These are phyloP conservation scores for Salvelinus alpinus DNA, from an alignment of 2,113 vertebrate genomes.

Conservation along the genomic window DNA sequence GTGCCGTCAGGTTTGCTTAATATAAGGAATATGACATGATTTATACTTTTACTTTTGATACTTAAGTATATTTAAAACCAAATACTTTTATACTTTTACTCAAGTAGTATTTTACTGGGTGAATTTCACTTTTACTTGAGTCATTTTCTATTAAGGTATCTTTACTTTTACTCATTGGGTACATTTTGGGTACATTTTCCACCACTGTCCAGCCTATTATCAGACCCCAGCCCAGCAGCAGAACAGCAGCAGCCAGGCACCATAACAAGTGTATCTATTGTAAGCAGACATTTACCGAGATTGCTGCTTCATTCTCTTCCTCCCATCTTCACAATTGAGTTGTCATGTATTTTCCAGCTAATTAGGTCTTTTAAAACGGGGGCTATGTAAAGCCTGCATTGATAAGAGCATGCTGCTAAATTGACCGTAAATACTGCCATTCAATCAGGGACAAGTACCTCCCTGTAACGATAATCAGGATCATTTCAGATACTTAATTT, in stretches of 20 bases:
- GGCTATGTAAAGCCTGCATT: slow-evolving; percentile 60
- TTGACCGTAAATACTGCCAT: slow-evolving; percentile 73
- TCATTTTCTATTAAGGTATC: too few species aligned
- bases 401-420: slow-evolving; percentile 75
- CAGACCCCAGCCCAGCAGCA: not conserved
- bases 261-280: slow-evolving; percentile 68
- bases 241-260: slow-evolving; percentile 18
- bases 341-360: slow-evolving; percentile 81
- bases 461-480: slow-evolving; percentile 64
- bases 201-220: slow-evolving; percentile 5
- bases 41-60: too few species aligned
- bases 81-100: too few species aligned
- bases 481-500: slow-evolving; percentile 64
- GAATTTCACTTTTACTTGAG: too few species aligned
- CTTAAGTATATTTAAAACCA: too few species aligned
- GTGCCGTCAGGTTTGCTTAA: too few species aligned
- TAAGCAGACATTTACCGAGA: slow-evolving; percentile 59
- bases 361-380: slow-evolving; percentile 73
- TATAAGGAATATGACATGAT: too few species aligned
- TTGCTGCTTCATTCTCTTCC: slow-evolving; percentile 52
- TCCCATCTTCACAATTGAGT: slow-evolving; percentile 70
- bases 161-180: too few species aligned
- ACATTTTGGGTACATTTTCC: too few species aligned
- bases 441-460: slow-evolving; percentile 70
- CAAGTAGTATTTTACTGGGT: too few species aligned